Conservation (phyloP, 2,888 invertebrate species). For the Cistogaster globosa region DNA sequence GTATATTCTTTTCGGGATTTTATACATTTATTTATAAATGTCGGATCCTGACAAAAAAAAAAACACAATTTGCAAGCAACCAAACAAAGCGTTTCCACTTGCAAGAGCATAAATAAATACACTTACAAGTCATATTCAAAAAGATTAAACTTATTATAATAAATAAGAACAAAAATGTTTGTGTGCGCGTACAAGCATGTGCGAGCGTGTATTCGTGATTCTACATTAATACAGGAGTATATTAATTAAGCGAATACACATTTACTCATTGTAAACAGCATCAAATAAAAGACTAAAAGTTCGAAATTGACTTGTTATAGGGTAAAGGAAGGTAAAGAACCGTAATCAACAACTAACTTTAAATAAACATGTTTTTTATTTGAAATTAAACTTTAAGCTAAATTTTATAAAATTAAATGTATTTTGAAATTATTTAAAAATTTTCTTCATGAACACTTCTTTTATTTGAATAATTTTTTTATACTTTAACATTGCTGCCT, state of each 20-base stretch:
- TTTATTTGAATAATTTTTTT: no score
- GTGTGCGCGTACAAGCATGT: not conserved
- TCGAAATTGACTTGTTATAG: not conserved
- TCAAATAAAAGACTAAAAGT: no score
- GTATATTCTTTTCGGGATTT: constrained; percentile 14
- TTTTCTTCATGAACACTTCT: no score
- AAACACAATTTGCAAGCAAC: not conserved
- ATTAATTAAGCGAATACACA: constrained; percentile 52
- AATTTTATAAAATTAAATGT: no score
- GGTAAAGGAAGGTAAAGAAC: not conserved
- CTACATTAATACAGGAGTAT: constrained; percentile 24
- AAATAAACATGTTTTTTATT: no score
- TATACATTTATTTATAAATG: constrained; percentile 35
- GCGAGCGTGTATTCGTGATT: not conserved
- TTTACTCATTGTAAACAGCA: not conserved
- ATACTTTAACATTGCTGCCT: not conserved
- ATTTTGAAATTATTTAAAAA: no score
- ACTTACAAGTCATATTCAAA: constrained; percentile 32
- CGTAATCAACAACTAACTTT: no score
- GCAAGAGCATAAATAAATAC: constrained; percentile 24
- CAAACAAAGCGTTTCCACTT: constrained; percentile 4
- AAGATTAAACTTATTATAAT: constrained; percentile 47
- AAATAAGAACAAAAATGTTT: not conserved
- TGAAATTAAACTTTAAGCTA: no score
- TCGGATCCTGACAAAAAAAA: not conserved